phyloP scores from a whole-genome alignment of 2,113 vertebrate species.

The Gracilinanus agilis region DNA sequence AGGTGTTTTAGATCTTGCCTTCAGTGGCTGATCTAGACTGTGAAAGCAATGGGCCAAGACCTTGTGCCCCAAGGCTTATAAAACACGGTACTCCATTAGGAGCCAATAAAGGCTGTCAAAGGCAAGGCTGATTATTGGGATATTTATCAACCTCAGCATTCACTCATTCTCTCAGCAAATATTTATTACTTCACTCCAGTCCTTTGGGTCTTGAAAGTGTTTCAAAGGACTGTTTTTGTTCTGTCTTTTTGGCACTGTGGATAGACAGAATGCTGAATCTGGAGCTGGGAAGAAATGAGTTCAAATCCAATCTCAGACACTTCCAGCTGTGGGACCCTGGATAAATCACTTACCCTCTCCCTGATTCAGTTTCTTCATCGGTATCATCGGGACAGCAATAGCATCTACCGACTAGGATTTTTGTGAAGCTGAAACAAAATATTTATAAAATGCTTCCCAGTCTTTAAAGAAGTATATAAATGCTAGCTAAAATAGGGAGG shows the following conservation, averaged over 20 bases:
- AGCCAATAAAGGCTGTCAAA: constrained; percentile 8
- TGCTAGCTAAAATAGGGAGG: background rate
- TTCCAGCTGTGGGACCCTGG: background rate
- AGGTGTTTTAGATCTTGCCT: constrained; percentile 4
- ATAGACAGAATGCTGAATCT: background rate
- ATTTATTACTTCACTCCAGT: background rate
- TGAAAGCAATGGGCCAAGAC: background rate
- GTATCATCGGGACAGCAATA: background rate
- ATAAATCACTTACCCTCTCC: background rate
- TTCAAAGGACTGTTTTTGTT: background rate
- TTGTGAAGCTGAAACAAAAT: background rate
- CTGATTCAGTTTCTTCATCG: background rate
- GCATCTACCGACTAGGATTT: background rate
- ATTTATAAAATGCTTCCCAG: background rate
- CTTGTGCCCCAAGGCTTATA: background rate
- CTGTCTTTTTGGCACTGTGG: background rate
- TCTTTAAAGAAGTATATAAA: background rate
- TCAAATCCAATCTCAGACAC: background rate
- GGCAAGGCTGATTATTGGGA: constrained; percentile 1
- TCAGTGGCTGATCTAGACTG: background rate
- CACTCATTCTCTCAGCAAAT: background rate
- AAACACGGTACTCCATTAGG: constrained; percentile 2
- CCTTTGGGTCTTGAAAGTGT: background rate
- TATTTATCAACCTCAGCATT: constrained; percentile 1
- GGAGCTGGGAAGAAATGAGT: background rate